These are phyloP conservation scores for Bedellia somnulentella DNA, from an alignment of 2,888 invertebrate genomes.

Conservation along the genomic window DNA sequence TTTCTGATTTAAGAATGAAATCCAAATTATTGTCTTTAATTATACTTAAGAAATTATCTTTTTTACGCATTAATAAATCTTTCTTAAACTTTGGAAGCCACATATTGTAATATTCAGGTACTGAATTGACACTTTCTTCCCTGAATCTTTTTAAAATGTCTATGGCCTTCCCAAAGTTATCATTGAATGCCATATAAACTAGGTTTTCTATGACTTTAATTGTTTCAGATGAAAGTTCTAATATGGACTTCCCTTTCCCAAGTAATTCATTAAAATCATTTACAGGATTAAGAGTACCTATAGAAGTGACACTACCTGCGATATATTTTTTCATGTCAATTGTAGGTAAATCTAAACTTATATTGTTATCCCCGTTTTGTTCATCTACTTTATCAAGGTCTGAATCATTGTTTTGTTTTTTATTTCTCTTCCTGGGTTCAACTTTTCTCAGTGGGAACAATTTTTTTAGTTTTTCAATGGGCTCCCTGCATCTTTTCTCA, in stretches of 20 bases:
- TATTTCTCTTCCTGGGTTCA: constrained; percentile 23
- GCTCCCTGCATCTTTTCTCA: constrained; percentile 40
- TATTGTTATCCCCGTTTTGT: background rate
- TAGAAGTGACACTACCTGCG: constrained; percentile 20
- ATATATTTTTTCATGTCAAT: constrained; percentile 22
- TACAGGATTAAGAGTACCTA: constrained; percentile 64
- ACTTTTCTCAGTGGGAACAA: constrained; percentile 49
- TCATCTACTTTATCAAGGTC: background rate
- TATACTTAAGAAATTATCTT: constrained; percentile 21
- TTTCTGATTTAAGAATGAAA: constrained; percentile 36
- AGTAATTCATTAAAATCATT: constrained; percentile 59
- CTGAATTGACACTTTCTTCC: constrained; percentile 27
- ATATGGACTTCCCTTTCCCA: constrained; percentile 26
- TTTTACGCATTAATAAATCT: constrained; percentile 23
- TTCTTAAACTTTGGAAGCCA: constrained; percentile 38
- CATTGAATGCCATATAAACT: constrained; percentile 34
- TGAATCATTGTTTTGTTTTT: constrained; percentile 18
- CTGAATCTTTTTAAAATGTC: constrained; percentile 33
- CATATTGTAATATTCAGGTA: constrained; percentile 34
- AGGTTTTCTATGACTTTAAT: constrained; percentile 37
- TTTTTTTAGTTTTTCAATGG: constrained; percentile 43
- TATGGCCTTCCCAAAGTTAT: constrained; percentile 31
- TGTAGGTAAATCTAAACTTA: constrained; percentile 20
- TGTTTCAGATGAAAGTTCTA: constrained; percentile 28
- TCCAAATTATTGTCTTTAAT: constrained; percentile 27